These are phyloP conservation scores for Macrosiphum euphorbiae DNA, from an alignment of 2,888 invertebrate species.

Conservation along the genomic window DNA sequence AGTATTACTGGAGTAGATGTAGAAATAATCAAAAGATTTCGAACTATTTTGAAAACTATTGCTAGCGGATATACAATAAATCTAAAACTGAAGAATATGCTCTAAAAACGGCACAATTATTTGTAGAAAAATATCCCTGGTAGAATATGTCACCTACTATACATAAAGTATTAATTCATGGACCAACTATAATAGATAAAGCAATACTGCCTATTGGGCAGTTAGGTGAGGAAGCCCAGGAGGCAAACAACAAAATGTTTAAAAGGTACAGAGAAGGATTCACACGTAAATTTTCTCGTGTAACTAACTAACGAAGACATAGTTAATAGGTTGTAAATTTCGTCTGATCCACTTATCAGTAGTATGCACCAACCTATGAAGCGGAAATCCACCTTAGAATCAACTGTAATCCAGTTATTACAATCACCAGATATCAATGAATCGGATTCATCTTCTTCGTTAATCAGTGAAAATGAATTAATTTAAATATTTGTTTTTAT, in stretches of 20 bases:
- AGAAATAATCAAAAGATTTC: neutral
- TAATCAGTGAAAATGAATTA: too few relatives aligned
- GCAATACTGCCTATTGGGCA: neutral
- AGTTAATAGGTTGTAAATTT: constrained; percentile 14
- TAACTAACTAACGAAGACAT: constrained; percentile 14
- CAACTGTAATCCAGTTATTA: too few relatives aligned
- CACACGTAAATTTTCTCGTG: constrained; percentile 12
- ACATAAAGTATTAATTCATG: constrained; percentile 9
- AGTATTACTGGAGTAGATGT: constrained; percentile 12
- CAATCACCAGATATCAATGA: too few relatives aligned
- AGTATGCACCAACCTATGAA: too few relatives aligned
- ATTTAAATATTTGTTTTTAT: too few relatives aligned
- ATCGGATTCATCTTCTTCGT: too few relatives aligned
- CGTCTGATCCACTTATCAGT: neutral
- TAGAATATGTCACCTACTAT: neutral
- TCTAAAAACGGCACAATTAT: neutral
- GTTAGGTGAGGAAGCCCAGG: neutral
- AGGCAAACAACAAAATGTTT: constrained; percentile 17
- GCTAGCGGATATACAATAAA: constrained; percentile 1
- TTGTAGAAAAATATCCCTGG: constrained; percentile 14
- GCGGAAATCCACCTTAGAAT: too few relatives aligned
- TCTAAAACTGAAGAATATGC: neutral
- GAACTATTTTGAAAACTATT: constrained; percentile 15
- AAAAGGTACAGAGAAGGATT: constrained; percentile 26
- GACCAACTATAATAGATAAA: neutral